A percentile compares a stretch with the other conserved stretches of the same genome.
These are phyloP conservation scores for Penaeus indicus DNA, from an alignment of 1,140 invertebrate species.

Conservation along the genomic window DNA sequence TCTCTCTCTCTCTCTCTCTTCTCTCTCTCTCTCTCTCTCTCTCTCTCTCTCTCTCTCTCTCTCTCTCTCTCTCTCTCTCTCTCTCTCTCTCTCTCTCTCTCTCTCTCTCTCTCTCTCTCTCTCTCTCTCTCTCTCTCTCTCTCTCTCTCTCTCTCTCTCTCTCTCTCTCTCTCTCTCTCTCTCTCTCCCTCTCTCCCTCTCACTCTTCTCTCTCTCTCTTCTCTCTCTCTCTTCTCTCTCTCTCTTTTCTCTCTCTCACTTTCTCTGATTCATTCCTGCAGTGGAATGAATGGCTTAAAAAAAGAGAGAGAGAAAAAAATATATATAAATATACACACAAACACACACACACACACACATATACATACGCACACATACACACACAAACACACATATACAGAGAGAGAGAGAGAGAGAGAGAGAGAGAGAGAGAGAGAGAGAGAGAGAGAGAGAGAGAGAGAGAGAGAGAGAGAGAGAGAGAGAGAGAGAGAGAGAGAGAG, in stretches of 20 bases:
- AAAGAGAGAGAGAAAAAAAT: conserved; percentile 12
- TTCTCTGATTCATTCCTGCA: not conserved
- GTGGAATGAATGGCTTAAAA: not conserved
- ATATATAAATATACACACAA: too few species aligned
- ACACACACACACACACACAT: not conserved
- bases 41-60: not conserved
- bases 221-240: conserved; percentile 10
- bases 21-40: not conserved
- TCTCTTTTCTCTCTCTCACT: not conserved
- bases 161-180: conserved; percentile 5
- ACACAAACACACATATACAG: not conserved
- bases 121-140: conserved; percentile 10
- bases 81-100: conserved; percentile 10
- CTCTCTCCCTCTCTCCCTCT: conserved; percentile 1
- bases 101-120: conserved; percentile 5
- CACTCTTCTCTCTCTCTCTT: not conserved
- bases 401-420: not conserved
- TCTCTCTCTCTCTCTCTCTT: not conserved
- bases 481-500: not conserved
- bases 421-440: too few species aligned
- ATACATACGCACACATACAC: not conserved
- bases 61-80: not conserved
- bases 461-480: not conserved
- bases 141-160: conserved; percentile 10
- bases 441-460: conserved; percentile 11